Conservation (phyloP, 2,113 vertebrate genomes). For the Ploceus nigricollis region DNA sequence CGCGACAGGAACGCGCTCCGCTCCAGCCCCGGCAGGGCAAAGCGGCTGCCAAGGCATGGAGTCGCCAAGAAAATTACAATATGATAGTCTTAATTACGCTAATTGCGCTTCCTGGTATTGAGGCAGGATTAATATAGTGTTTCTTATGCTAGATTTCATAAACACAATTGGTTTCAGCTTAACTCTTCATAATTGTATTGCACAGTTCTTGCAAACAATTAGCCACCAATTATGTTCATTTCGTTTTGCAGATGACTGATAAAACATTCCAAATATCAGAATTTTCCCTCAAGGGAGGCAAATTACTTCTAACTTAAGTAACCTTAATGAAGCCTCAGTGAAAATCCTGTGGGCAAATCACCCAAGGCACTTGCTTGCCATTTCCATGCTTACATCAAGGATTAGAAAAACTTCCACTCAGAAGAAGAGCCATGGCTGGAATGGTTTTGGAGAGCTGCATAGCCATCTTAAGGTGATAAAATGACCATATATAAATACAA, state of each 20-base stretch:
- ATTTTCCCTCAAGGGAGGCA: conserved; percentile 2
- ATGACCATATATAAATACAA: background rate
- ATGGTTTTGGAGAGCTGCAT: background rate
- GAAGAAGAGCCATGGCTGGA: background rate
- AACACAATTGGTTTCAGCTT: conserved; percentile 47
- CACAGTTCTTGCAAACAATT: conserved; percentile 58
- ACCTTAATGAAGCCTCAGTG: background rate
- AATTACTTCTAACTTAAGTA: conserved; percentile 18
- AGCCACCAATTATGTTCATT: conserved; percentile 58
- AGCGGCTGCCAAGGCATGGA: background rate
- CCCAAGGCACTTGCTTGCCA: background rate
- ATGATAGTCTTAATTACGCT: conserved; percentile 57
- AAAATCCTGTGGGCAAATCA: background rate
- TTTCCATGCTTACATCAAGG: background rate
- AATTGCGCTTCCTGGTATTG: conserved; percentile 23
- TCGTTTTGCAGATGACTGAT: conserved; percentile 33
- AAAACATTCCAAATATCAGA: conserved; percentile 35
- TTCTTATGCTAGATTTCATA: conserved; percentile 44
- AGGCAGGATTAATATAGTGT: conserved; percentile 29
- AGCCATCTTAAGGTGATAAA: background rate
- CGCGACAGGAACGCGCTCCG: background rate
- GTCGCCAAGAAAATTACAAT: conserved; percentile 38
- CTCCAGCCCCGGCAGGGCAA: background rate
- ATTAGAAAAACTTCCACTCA: background rate
- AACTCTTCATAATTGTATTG: conserved; percentile 49